These are phyloP conservation scores for Branchinecta lindahli DNA, from an alignment of 1,140 invertebrate genomes.

Conservation along the genomic window DNA sequence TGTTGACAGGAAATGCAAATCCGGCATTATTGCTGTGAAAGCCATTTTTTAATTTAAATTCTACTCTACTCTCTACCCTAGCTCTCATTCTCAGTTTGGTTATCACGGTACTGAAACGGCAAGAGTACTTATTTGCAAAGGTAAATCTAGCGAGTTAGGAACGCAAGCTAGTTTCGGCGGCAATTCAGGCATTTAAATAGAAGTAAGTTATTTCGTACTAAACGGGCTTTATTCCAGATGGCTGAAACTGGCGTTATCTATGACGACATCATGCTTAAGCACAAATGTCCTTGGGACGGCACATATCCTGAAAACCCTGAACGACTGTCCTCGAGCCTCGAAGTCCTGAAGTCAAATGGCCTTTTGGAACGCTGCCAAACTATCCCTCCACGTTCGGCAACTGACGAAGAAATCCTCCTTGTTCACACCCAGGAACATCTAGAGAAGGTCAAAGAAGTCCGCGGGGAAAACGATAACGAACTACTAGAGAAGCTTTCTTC, in stretches of 20 bases:
- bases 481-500: slow-evolving; percentile 20
- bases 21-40: too few species aligned
- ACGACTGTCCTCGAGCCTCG: neutral
- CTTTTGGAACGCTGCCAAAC: neutral
- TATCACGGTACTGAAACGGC: too few species aligned
- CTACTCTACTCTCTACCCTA: too few species aligned
- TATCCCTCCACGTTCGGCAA: neutral
- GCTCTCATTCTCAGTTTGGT: too few species aligned
- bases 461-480: slow-evolving; percentile 21
- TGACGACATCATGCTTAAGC: neutral
- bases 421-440: neutral
- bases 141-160: too few species aligned
- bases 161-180: too few species aligned
- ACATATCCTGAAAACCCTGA: neutral
- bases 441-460: neutral
- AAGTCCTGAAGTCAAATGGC: neutral
- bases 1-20: too few species aligned
- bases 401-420: neutral
- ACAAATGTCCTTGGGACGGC: neutral
- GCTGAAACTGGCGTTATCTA: neutral
- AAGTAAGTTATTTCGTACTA: too few species aligned
- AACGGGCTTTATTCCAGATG: neutral
- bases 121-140: too few species aligned
- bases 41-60: too few species aligned
- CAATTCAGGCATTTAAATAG: too few species aligned